Conservation (phyloP, 1,140 invertebrate genomes). For the Belonocnema kinseyi region DNA sequence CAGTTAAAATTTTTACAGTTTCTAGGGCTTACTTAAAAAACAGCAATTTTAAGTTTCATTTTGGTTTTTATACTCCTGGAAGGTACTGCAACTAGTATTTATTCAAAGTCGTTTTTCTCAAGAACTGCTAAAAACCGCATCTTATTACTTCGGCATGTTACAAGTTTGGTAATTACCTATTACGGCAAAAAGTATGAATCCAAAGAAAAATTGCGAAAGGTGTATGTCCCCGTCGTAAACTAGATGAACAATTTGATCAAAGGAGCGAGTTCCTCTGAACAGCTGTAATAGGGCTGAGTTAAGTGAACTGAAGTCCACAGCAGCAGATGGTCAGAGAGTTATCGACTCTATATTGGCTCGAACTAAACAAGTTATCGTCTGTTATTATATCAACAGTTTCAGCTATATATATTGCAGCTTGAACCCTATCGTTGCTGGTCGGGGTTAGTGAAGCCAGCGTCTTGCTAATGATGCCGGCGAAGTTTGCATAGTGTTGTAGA, state of each 20-base stretch:
- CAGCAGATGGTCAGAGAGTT: constrained; percentile 68
- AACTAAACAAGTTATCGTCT: constrained; percentile 69
- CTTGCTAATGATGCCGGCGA: constrained; percentile 61
- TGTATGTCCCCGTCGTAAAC: neutral
- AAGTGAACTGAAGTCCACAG: constrained; percentile 9
- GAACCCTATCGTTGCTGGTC: neutral
- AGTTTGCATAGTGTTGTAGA: constrained; percentile 57
- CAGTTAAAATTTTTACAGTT: too few relatives aligned
- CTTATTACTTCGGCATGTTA: too few relatives aligned
- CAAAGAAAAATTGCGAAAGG: too few relatives aligned
- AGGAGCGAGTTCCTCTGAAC: constrained; percentile 16
- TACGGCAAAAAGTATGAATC: too few relatives aligned
- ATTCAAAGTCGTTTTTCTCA: too few relatives aligned
- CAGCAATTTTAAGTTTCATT: too few relatives aligned
- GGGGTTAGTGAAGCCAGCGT: constrained; percentile 40
- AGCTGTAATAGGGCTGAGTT: neutral
- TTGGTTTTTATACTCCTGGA: too few relatives aligned
- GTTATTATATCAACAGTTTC: constrained; percentile 64
- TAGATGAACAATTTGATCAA: neutral
- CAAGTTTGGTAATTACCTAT: too few relatives aligned
- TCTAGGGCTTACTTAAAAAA: too few relatives aligned
- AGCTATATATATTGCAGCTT: constrained; percentile 33
- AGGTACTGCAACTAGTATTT: too few relatives aligned
- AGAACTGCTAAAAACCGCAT: too few relatives aligned
- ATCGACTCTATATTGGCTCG: constrained; percentile 70